A percentile compares a stretch with the other conserved stretches of the same genome.
These are phyloP conservation scores for Microctonus hyperodae DNA, from an alignment of 2,888 invertebrate species.

Conservation along the genomic window DNA sequence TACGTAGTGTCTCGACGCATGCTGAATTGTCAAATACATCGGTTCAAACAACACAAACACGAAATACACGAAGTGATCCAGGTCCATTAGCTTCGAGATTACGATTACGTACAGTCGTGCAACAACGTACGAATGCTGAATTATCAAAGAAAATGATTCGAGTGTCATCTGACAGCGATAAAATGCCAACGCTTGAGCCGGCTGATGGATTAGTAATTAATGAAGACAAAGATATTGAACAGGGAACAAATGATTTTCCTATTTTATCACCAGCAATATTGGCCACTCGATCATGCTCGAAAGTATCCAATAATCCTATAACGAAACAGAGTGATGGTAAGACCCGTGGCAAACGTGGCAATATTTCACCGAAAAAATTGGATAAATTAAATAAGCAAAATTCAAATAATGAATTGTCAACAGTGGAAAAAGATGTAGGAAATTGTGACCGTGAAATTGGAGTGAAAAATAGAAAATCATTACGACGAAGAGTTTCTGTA, in stretches of 20 bases:
- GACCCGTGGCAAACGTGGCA: not conserved
- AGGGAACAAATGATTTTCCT: conserved; percentile 43
- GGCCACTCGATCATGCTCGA: conserved; percentile 5
- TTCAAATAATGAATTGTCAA: conserved; percentile 17
- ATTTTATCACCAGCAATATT: conserved; percentile 42
- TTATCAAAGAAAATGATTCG: conserved; percentile 43
- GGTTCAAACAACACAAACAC: conserved; percentile 26
- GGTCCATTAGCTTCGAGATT: conserved; percentile 41
- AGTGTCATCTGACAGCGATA: conserved; percentile 62
- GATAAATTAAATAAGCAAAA: conserved; percentile 14
- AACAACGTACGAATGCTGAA: conserved; percentile 31
- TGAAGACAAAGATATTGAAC: conserved; percentile 36
- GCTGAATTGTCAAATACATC: conserved; percentile 17
- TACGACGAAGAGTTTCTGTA: conserved; percentile 31
- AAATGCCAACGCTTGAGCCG: conserved; percentile 67
- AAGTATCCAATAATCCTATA: not conserved
- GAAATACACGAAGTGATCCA: conserved; percentile 31
- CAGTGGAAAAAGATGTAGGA: conserved; percentile 31
- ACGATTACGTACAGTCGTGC: conserved; percentile 33
- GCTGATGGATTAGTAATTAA: conserved; percentile 34
- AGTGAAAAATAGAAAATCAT: conserved; percentile 31
- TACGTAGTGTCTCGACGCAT: conserved; percentile 20
- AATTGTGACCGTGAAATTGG: conserved; percentile 32
- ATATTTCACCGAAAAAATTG: not conserved
- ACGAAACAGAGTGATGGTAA: not conserved